Evolutionary conservation across 2,113 vertebrate genomes (phyloP), one percentile per base, ranked within the genome.

Genomic region (Bubo scandiacus): DNA sequence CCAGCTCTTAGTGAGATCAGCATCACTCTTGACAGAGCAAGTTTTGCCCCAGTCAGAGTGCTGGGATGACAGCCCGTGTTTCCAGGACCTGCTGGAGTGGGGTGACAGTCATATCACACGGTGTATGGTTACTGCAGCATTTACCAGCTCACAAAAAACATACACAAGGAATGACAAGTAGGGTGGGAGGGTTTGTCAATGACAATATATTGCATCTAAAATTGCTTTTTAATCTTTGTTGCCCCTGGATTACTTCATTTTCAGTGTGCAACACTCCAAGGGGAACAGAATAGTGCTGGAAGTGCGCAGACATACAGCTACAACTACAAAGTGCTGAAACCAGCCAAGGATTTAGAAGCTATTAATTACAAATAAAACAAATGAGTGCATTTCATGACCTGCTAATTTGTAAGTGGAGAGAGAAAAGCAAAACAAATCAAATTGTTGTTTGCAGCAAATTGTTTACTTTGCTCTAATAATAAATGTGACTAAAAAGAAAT

Each of bases 291-390:
- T 6, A 66, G 40, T 26, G 5, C 73, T 43, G 61, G 71, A 59
- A 84, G n/a, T 5, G 10, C 63, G n/a, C 7, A 30, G 36, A 73
- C 5, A 1, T 12, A 5, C 22, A 51, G 78, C 79, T 32, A 54
- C 27, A 34, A 19, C 34, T 32, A 20, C 5, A 12, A 61, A 26
- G 75, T 23, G 75, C 67, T 13, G 22, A 42, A 84, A 74, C 25
- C 62, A 81, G 91, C 26, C 68, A 42, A 63, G 68, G 73, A 36
- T 84, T 91, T 79, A 40, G 73, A 79, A 78, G 38, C 61, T 89
- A 82, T 94, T 95, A 79, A 89, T 94, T 75, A 57, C 36, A 89
- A 94, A 84, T 81, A 55, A 95, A 81, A 59, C 34, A 75, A 94
- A 91, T 15, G n/a, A 73, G 23, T 12, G 29, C 22, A 2, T 91